Percentiles rank a stretch among this genome's conserved stretches.
Evolutionary conservation across 2,888 invertebrate genomes (phyloP).

Genomic region (Platycheirus albimanus): DNA sequence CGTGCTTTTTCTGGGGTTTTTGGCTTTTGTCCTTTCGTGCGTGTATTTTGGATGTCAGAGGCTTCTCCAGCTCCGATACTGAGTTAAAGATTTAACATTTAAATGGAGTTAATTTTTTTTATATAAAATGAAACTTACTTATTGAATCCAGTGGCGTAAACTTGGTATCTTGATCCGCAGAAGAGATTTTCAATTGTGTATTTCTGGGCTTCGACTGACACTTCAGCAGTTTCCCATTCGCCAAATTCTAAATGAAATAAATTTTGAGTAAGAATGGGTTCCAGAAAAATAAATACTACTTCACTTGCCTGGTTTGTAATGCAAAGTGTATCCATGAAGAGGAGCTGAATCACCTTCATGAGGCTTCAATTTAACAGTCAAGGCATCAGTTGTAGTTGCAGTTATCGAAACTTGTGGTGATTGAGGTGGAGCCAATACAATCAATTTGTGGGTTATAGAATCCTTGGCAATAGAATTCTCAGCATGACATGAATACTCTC

Average conservation of each 20-base stretch:
- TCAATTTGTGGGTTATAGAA: slow-evolving; percentile 93
- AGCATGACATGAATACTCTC: slow-evolving; percentile 96
- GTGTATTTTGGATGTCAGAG: slow-evolving; percentile 93
- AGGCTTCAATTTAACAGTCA: slow-evolving; percentile 89
- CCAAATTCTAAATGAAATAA: slow-evolving; percentile 87
- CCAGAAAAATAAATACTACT: neutral
- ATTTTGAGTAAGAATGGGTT: neutral
- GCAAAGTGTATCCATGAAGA: slow-evolving; percentile 95
- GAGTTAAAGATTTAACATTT: slow-evolving; percentile 37
- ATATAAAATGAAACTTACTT: slow-evolving; percentile 85
- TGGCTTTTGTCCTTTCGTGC: slow-evolving; percentile 96
- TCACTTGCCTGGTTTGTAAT: slow-evolving; percentile 89
- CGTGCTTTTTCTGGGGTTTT: slow-evolving; percentile 94
- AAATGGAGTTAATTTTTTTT: neutral
- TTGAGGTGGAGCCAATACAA: slow-evolving; percentile 90
- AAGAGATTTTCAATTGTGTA: slow-evolving; percentile 93
- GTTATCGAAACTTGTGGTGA: slow-evolving; percentile 89
- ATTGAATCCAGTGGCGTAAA: slow-evolving; percentile 96
- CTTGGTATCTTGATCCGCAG: slow-evolving; percentile 96
- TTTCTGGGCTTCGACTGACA: slow-evolving; percentile 89
- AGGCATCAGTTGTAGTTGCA: slow-evolving; percentile 89
- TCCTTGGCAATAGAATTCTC: slow-evolving; percentile 97
- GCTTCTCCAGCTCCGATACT: slow-evolving; percentile 96
- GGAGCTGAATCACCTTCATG: slow-evolving; percentile 92
- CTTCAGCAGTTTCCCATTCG: slow-evolving; percentile 95